Evolutionary conservation across 2,797 vertebrate species (phyloP).

Genomic region (Catharus ustulatus): DNA sequence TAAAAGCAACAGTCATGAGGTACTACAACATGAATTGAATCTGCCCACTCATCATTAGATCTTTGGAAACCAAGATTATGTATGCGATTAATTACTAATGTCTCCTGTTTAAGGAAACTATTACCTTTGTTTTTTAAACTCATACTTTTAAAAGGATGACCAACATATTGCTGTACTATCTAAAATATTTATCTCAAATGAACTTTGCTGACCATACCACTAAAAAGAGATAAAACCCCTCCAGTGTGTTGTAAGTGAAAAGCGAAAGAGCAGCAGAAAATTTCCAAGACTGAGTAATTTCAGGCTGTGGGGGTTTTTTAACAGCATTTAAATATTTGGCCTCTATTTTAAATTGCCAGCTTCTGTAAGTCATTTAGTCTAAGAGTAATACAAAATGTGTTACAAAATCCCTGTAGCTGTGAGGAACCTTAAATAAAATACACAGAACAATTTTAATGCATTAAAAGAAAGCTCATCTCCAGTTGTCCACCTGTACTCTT

Average conservation of each 20-base stretch:
- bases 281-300: slow-evolving; percentile 75
- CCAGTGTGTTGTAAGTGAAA: slow-evolving; percentile 49
- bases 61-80: not conserved
- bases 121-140: not conserved
- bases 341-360: slow-evolving; percentile 27
- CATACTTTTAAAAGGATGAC: not conserved
- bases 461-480: not conserved
- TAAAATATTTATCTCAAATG: slow-evolving; percentile 39
- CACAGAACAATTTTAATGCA: not conserved
- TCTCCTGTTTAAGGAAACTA: not conserved
- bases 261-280: slow-evolving; percentile 69
- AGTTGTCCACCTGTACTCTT: not conserved
- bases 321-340: slow-evolving; percentile 32
- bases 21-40: not conserved
- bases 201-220: slow-evolving; percentile 59
- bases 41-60: not conserved
- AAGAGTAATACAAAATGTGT: not conserved
- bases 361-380: slow-evolving; percentile 9
- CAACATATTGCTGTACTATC: not conserved
- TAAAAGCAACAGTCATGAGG: not conserved
- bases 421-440: not conserved
- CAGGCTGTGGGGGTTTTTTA: slow-evolving; percentile 7
- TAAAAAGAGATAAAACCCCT: slow-evolving; percentile 58
- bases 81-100: not conserved
- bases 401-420: not conserved